Conservation (phyloP, 2,888 invertebrate species). For the Seira musarum region DNA sequence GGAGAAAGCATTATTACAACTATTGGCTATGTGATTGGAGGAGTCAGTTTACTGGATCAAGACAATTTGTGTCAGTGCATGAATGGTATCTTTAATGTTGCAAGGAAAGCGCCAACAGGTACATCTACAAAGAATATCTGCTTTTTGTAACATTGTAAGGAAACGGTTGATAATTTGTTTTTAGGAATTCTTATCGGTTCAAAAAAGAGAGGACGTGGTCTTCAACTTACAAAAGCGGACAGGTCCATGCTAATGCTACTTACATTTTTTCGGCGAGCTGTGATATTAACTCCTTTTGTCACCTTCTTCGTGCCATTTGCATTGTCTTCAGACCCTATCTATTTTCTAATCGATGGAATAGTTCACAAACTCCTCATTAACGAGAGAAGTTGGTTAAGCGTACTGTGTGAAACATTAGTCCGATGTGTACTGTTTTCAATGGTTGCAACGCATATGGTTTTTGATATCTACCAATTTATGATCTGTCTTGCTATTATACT, state of each 20-base stretch:
- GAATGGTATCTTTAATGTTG: too few species aligned
- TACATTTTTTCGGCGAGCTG: too few species aligned
- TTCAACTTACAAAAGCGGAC: too few species aligned
- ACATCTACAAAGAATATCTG: too few species aligned
- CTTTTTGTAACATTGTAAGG: neutral
- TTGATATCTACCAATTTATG: neutral
- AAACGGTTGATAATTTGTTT: too few species aligned
- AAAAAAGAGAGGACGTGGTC: too few species aligned
- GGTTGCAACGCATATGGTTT: neutral
- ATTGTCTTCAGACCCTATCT: neutral
- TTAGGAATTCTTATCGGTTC: too few species aligned
- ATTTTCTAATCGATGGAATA: neutral
- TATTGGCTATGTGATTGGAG: neutral
- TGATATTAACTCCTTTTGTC: too few species aligned
- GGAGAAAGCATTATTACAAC: neutral
- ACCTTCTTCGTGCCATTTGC: too few species aligned
- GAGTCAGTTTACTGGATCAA: neutral
- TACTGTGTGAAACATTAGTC: neutral
- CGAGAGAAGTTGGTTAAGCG: neutral
- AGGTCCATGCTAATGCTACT: too few species aligned
- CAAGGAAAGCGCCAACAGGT: too few species aligned
- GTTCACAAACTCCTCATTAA: neutral
- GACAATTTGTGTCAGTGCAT: too few species aligned
- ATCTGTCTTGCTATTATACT: neutral
- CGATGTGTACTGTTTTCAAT: neutral